phyloP scores from a whole-genome alignment of 2,888 invertebrate species.

The Patella caerulea region DNA sequence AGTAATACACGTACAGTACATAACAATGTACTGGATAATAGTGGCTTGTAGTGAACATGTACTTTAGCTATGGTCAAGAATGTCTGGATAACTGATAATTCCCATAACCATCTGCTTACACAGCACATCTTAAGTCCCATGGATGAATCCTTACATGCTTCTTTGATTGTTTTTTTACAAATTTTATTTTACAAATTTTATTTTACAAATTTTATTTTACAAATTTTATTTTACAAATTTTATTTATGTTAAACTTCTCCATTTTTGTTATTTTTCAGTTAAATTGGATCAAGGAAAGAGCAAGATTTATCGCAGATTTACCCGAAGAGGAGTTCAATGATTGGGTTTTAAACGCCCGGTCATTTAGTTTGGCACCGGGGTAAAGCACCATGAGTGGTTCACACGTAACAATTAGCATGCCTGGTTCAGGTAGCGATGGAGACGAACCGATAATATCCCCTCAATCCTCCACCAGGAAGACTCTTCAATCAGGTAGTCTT shows the following conservation, averaged over 20 bases:
- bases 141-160: too few relatives aligned
- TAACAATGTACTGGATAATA: too few relatives aligned
- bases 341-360: slow-evolving; percentile 55
- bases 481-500: neutral
- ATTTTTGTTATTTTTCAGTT: slow-evolving; percentile 48
- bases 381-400: slow-evolving; percentile 25
- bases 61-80: too few relatives aligned
- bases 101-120: too few relatives aligned
- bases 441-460: slow-evolving; percentile 12
- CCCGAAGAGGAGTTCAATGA: slow-evolving; percentile 57
- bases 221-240: neutral
- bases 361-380: slow-evolving; percentile 57
- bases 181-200: neutral
- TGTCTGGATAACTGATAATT: too few relatives aligned
- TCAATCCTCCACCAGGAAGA: slow-evolving; percentile 15
- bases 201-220: neutral
- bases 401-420: slow-evolving; percentile 11
- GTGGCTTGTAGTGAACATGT: too few relatives aligned
- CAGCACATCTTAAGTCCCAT: too few relatives aligned
- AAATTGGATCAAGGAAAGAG: slow-evolving; percentile 54
- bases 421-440: slow-evolving; percentile 20
- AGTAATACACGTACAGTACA: too few relatives aligned
- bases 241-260: neutral
- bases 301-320: slow-evolving; percentile 54
- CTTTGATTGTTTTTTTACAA: neutral